These are phyloP conservation scores for Halichondria panicea DNA, from an alignment of 37 sponge, comb jelly and placozoan genomes.

Conservation along the genomic window DNA sequence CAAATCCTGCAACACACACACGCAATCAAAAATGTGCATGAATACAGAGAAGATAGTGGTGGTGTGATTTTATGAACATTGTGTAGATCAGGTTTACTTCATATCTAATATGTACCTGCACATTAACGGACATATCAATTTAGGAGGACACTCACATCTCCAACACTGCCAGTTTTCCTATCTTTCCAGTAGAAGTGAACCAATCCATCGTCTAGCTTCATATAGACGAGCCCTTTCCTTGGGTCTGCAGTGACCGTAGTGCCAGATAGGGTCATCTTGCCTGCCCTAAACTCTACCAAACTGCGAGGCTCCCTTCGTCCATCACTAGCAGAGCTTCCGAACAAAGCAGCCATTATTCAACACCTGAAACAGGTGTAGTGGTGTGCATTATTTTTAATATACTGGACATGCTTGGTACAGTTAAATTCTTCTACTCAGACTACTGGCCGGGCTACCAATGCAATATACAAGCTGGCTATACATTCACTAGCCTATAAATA, in stretches of 20 bases:
- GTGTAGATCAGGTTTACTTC: not conserved
- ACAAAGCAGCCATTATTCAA: constrained; percentile 57
- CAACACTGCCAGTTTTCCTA: constrained; percentile 75
- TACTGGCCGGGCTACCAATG: too few relatives aligned
- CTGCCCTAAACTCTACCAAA: constrained; percentile 94
- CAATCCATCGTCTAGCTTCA: constrained; percentile 76
- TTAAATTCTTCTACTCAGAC: too few relatives aligned
- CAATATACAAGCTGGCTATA: too few relatives aligned
- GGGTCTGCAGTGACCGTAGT: constrained; percentile 85
- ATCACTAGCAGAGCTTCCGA: constrained; percentile 53
- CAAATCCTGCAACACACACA: constrained; percentile 62
- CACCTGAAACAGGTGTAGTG: too few relatives aligned
- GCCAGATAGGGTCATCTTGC: constrained; percentile 81
- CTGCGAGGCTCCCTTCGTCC: constrained; percentile 70
- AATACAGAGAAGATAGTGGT: not conserved
- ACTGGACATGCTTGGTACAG: too few relatives aligned
- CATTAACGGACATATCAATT: too few relatives aligned
- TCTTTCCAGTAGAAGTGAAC: constrained; percentile 97
- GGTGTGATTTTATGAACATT: not conserved
- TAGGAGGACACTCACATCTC: constrained; percentile 61
- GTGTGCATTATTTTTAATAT: too few relatives aligned
- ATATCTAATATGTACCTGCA: not conserved
- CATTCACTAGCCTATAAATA: too few relatives aligned
- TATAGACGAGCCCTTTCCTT: constrained; percentile 87
- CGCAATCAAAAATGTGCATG: not conserved